phyloP scores from a whole-genome alignment of 2,113 vertebrate species.

The Psittacula cyanocephala region DNA sequence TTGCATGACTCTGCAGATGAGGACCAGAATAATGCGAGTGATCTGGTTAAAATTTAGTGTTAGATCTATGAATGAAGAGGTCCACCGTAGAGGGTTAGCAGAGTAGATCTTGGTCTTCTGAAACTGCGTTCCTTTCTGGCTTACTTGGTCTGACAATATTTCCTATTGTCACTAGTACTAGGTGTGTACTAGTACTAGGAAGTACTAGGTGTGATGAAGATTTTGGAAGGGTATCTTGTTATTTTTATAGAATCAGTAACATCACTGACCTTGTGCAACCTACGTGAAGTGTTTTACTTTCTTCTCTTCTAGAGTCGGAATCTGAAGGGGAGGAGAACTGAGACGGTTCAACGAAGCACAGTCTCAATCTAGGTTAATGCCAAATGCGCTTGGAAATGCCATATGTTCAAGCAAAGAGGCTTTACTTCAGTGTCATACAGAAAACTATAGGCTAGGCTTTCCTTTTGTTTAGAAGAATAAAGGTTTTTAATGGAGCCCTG shows the following conservation, averaged over 20 bases:
- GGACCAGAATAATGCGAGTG: not conserved
- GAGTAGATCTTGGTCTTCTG: not conserved
- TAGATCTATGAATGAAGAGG: not conserved
- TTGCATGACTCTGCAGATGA: not conserved
- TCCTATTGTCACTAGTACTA: not conserved
- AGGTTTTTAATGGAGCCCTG: conserved; percentile 74
- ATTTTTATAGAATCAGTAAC: not conserved
- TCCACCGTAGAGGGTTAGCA: not conserved
- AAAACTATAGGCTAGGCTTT: conserved; percentile 74
- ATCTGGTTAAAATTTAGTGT: not conserved
- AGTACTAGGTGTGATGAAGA: not conserved
- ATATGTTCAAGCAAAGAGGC: conserved; percentile 66
- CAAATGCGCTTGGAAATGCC: conserved; percentile 61
- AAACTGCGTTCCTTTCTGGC: not conserved
- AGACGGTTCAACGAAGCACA: conserved; percentile 54
- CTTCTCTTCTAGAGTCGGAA: conserved; percentile 82
- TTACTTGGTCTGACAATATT: not conserved
- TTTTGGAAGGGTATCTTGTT: not conserved
- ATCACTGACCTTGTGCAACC: not conserved
- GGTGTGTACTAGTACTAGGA: not conserved
- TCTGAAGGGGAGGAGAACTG: conserved; percentile 88
- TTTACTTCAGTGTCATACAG: conserved; percentile 75
- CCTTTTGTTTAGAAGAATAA: conserved; percentile 73
- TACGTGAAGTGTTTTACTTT: not conserved
- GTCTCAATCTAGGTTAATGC: conserved; percentile 40